Evolutionary conservation across 1,140 invertebrate genomes (phyloP).

Genomic region (Aphis gossypii): DNA sequence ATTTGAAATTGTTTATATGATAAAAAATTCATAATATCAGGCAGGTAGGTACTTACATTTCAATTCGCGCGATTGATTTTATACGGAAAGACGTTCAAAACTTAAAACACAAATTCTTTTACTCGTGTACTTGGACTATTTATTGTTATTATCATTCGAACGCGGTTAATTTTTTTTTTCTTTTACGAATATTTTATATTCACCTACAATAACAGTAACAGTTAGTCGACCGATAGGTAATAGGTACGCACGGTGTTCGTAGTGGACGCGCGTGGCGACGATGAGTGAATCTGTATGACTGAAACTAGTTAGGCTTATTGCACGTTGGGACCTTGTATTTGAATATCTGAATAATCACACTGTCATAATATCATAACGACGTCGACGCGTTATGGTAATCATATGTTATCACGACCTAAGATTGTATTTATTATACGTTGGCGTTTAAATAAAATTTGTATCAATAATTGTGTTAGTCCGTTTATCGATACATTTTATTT

Average conservation of each 20-base stretch:
- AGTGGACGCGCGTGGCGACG: background rate
- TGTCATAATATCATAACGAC: slow-evolving; percentile 9
- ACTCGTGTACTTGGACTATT: background rate
- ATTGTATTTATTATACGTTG: background rate
- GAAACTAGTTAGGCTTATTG: slow-evolving; percentile 7
- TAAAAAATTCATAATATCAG: background rate
- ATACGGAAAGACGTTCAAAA: background rate
- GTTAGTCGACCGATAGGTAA: background rate
- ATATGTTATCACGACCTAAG: background rate
- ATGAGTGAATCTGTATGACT: background rate
- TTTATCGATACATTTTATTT: background rate
- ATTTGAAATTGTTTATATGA: background rate
- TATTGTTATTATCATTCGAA: background rate
- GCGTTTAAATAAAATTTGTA: too few relatives aligned
- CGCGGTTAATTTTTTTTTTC: background rate
- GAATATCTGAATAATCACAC: background rate
- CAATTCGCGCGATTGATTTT: background rate
- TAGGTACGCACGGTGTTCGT: background rate
- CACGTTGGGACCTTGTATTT: background rate
- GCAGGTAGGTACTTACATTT: background rate
- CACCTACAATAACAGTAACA: background rate
- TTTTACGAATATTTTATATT: background rate
- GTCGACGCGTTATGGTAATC: background rate
- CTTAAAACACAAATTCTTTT: background rate
- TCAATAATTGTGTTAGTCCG: background rate